These are phyloP conservation scores for Aleiodes testaceus DNA, from an alignment of 2,888 invertebrate genomes.

Conservation along the genomic window DNA sequence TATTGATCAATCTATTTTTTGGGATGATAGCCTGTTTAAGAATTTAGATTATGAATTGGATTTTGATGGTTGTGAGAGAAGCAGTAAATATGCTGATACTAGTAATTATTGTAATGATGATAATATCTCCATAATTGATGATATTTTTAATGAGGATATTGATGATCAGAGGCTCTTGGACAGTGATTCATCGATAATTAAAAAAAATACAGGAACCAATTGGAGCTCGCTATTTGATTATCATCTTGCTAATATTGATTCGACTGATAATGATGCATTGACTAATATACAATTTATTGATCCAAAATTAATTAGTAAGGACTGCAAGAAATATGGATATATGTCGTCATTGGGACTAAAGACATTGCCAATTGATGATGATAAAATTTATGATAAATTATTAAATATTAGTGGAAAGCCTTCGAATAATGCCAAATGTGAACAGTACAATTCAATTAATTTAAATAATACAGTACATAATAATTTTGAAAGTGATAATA, in stretches of 20 bases:
- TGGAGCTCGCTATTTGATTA: slow-evolving; percentile 49
- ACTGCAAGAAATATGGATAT: slow-evolving; percentile 42
- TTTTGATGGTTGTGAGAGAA: slow-evolving; percentile 18
- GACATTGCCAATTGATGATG: neutral
- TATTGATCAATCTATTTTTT: slow-evolving; percentile 30
- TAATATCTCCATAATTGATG: slow-evolving; percentile 56
- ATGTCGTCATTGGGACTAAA: slow-evolving; percentile 26
- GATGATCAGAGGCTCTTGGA: slow-evolving; percentile 56
- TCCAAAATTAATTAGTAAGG: slow-evolving; percentile 53
- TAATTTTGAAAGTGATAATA: neutral
- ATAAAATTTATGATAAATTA: neutral
- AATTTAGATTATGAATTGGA: slow-evolving; percentile 34
- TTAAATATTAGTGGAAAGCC: neutral
- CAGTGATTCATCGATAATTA: slow-evolving; percentile 42
- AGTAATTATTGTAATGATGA: slow-evolving; percentile 44
- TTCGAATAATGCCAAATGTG: neutral
- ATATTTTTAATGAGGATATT: slow-evolving; percentile 56
- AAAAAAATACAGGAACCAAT: slow-evolving; percentile 34
- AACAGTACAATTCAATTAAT: neutral
- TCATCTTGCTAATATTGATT: slow-evolving; percentile 55
- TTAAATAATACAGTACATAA: neutral
- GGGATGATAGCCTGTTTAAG: slow-evolving; percentile 36
- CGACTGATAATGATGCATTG: slow-evolving; percentile 54
- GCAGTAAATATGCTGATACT: slow-evolving; percentile 35
- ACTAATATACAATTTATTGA: slow-evolving; percentile 57